Base-by-base conservation (phyloP, 2,113 vertebrate species). In the Furnarius figulus region DNA sequence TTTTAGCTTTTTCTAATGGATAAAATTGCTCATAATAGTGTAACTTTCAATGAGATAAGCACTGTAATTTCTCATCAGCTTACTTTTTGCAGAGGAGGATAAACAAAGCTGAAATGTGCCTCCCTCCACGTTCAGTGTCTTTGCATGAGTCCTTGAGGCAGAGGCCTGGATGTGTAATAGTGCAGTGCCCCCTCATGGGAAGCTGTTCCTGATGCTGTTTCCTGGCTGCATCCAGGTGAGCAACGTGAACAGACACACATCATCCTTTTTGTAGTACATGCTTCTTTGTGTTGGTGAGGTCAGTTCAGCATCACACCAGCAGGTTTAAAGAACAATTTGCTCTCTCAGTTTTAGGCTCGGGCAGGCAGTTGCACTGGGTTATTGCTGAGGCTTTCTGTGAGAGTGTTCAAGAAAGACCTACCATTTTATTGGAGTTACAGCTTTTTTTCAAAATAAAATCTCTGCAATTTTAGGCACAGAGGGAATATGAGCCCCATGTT, bases 151-250 rank as follows among this genome's bases (percentile, higher is more conserved):
- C 62, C 58, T 75, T n/a, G 58, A 71, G 61, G 76, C 25, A 30
- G 44, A 56, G 44, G 44, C 5, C 35, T 76, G 46, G 28, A 14
- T 85, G 5, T 27, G 27, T 73, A 70, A 65, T 82, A 6, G 68
- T 5, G 2, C 21, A 58, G 88, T 96, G 85, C 88, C 94, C 88
- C 14, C 90, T 94, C 35, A 81, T 71, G 95, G 96, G 63, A 86
- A 88, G 72, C 59, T 77, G 31, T 14, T 89, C 61, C 76, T 44
- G 53, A 6, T 0, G 4, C 27, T 25, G 9, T 22, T 35, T 86
- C 44, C 66, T 20, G 46, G 5, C 81, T 87, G 58, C 12, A 4
- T 24, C 47, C 82, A 44, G 40, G 28, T 40, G 58, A 76, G 58
- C 15, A 55, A 24, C 13, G 4, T 2, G 30, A 15, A 44, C 56